These are phyloP conservation scores for Pentalonia nigronervosa DNA, from an alignment of 1,140 invertebrate genomes.

Conservation along the genomic window DNA sequence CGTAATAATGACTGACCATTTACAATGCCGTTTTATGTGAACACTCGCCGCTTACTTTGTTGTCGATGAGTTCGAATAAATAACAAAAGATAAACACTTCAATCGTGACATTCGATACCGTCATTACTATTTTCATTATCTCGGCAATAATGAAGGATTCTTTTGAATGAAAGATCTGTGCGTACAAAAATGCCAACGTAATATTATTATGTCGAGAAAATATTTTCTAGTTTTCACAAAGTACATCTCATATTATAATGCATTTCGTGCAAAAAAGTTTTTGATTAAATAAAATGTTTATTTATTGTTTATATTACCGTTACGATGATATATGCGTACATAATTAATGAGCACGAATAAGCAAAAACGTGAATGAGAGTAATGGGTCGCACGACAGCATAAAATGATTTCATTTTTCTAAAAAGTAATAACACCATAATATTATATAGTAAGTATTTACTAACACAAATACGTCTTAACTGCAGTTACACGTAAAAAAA, in stretches of 20 bases:
- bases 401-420: constrained; percentile 32
- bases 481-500: background rate
- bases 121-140: background rate
- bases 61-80: constrained; percentile 29
- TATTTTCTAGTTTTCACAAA: background rate
- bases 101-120: constrained; percentile 23
- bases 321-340: background rate
- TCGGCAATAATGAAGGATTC: background rate
- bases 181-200: background rate
- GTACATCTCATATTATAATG: background rate
- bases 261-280: background rate
- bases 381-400: constrained; percentile 8
- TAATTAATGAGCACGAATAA: constrained; percentile 16
- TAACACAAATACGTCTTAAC: background rate
- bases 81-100: constrained; percentile 41
- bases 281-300: background rate
- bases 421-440: constrained; percentile 15
- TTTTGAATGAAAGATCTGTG: background rate
- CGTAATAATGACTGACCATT: background rate
- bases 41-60: background rate
- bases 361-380: constrained; percentile 15
- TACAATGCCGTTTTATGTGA: background rate
- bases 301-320: constrained; percentile 1
- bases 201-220: background rate
- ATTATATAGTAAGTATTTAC: background rate